Evolutionary conservation across 2,888 invertebrate genomes (phyloP), one percentile per base, ranked within the genome.

Genomic region (Blastobasis lacticolella): DNA sequence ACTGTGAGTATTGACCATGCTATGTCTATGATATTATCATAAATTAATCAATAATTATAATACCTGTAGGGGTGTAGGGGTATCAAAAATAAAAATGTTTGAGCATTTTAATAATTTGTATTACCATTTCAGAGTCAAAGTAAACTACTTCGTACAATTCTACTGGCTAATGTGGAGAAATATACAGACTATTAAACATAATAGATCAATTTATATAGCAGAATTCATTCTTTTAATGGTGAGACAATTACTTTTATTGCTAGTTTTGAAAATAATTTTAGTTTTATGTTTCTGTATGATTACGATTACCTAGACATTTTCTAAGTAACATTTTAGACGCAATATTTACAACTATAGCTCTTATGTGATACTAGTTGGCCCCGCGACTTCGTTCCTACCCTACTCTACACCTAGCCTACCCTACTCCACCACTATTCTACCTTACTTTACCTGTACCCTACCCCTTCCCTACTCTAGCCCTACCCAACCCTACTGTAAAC

Each of bases 91-190:
- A 40, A 8, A 40, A 40, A 40, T 9, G 43, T 4, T 6, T n/a
- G 10, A 36, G 4, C 8, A 46, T 45, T 49, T 52, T 48, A 47
- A 0, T 62, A 62, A 54, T 54, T 60, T 40, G 56, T 67, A 53
- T 68, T 65, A 59, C 59, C 60, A 49, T 81, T 84, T 3, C 78
- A 90, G 84, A 81, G 85, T 87, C 74, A 90, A 89, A 81, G 88
- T 90, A 9, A 85, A 88, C 50, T 90, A 90, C 74, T 81, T 89
- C 54, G 90, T 90, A 10, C 94, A 95, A 76, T 88, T 94, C 55
- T 83, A 89, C 55, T 93, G 93, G 90, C 79, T 95, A 36, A 79
- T 91, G 60, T 93, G 93, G 93, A 84, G 95, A 57, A 90, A 91
- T 50, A 87, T 91, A 63, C 75, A 92, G 46, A 91, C 92, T 55